phyloP scores from a whole-genome alignment of 2,888 invertebrate genomes.

The Julus scanicus region DNA sequence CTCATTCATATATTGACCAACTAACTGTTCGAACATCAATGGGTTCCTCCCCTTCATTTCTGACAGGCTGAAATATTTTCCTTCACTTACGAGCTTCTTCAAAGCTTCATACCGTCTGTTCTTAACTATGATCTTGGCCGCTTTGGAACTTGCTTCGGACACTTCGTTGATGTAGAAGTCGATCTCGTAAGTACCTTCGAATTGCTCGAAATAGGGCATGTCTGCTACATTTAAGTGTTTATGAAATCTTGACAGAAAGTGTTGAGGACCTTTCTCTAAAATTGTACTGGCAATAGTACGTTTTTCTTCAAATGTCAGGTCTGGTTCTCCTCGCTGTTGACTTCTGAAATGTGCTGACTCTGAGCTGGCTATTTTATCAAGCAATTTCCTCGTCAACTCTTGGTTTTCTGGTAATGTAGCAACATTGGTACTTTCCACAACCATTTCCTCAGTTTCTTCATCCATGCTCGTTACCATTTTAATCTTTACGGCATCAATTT shows the following conservation, averaged over 20 bases:
- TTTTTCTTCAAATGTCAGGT: conserved; percentile 78
- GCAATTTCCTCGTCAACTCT: background rate
- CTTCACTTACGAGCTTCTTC: conserved; percentile 76
- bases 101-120: conserved; percentile 87
- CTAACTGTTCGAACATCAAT: conserved; percentile 85
- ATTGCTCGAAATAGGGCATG: conserved; percentile 75
- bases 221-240: conserved; percentile 76
- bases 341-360: conserved; percentile 78
- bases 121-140: conserved; percentile 72
- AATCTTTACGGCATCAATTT: background rate
- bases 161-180: conserved; percentile 73
- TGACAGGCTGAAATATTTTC: conserved; percentile 86
- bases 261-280: conserved; percentile 74
- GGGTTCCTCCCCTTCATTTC: conserved; percentile 96
- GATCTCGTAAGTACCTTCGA: conserved; percentile 71
- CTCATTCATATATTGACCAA: conserved; percentile 85
- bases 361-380: background rate
- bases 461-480: conserved; percentile 10
- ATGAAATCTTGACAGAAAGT: conserved; percentile 83
- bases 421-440: background rate
- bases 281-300: conserved; percentile 74
- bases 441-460: background rate
- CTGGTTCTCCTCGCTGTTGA: conserved; percentile 82
- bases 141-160: conserved; percentile 59
- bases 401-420: background rate